Base-by-base conservation (phyloP, 2,888 invertebrate species). In the Oasisia sp. region DNA sequence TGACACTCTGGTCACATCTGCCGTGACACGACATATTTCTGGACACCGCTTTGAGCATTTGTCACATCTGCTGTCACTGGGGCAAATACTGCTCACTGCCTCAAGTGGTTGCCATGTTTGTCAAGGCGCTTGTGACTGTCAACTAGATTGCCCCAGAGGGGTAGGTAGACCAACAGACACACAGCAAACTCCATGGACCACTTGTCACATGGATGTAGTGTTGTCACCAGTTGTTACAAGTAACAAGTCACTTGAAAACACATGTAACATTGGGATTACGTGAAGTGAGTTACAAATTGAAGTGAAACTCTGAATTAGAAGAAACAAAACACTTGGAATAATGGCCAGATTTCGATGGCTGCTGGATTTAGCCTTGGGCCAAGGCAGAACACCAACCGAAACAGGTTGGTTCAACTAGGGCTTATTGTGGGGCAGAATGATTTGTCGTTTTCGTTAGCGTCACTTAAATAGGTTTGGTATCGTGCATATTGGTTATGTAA, bases 281-380 rank as follows among this genome's bases (percentile, higher is more conserved):
- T 19, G 74, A 74, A 74, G 7, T 27, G 19, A 74, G 74, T 74
- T 19, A 74, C 74, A 27, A 74, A 74, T 14, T 27, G 27, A 74
- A 19, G 19, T 27, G 74, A 27, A 5, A 74, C 74, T 74, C 27
- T 1, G 27, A 27, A 27, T 27, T 74, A 74, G 19, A 74, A 74
- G 74, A 74, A 74, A 74, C 27, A 3, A 27, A 27, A 27, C 27
- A 74, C 74, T 74, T 74, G 74, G 74, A 27, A 74, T 74, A 50
- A 74, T 74, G 74, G 74, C 74, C 2, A 74, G 74, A n/a, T 74
- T 74, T 27, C 74, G 19, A 7, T 74, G 74, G 74, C 74, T 74
- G 74, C 27, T 74, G 74, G 74, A 74, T 74, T n/a, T 74, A 74
- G 74, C 74, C 74, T 74, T 74, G 74, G 74, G 74, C 74, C 74